Conservation (phyloP, 2,888 invertebrate species). For the Lithophane leautieri region DNA sequence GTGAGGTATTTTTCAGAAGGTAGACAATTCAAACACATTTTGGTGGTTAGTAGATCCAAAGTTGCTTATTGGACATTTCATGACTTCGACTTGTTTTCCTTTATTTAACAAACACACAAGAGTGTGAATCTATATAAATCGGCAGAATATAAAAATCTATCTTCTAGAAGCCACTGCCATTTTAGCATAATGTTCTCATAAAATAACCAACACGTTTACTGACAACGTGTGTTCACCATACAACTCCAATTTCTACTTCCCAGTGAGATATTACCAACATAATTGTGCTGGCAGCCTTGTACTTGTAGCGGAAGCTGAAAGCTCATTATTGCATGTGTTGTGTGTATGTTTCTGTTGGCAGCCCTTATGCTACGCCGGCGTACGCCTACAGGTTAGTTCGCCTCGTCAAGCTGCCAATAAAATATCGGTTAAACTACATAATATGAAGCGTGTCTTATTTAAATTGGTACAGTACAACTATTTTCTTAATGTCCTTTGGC, state of each 20-base stretch:
- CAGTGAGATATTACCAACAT: constrained; percentile 49
- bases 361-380: constrained; percentile 66
- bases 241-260: constrained; percentile 66
- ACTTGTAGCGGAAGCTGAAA: constrained; percentile 19
- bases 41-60: not conserved
- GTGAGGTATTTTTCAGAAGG: not conserved
- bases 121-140: not conserved
- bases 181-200: constrained; percentile 20
- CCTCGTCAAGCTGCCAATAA: constrained; percentile 68
- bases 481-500: no score
- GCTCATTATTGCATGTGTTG: constrained; percentile 15
- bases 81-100: not conserved
- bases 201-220: constrained; percentile 24
- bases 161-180: constrained; percentile 15
- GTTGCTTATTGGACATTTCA: not conserved
- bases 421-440: constrained; percentile 48
- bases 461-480: not conserved
- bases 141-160: not conserved
- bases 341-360: not conserved
- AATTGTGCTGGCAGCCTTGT: constrained; percentile 16
- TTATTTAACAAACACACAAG: not conserved
- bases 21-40: not conserved
- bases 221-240: constrained; percentile 44
- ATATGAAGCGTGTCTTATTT: constrained; percentile 33
- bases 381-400: constrained; percentile 66